Evolutionary conservation across 2,113 vertebrate species (phyloP).

Genomic region (Carassius gibelio): DNA sequence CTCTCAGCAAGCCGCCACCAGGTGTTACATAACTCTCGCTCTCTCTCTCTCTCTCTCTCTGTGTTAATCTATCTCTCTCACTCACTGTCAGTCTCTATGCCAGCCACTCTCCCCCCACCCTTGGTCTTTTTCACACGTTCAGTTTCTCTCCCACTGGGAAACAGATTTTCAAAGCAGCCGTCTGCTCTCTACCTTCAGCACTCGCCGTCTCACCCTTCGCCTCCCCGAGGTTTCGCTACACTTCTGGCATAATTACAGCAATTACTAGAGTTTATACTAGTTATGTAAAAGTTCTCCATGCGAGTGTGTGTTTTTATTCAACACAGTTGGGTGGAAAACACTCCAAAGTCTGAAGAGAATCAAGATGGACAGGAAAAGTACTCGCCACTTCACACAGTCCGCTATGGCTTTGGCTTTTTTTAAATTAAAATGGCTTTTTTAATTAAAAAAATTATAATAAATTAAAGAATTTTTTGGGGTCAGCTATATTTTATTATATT

Average conservation of each 20-base stretch:
- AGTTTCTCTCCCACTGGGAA: conserved; percentile 46
- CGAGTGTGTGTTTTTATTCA: conserved; percentile 21
- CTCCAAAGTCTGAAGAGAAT: neutral
- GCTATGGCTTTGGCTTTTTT: neutral
- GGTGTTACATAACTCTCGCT: conserved; percentile 54
- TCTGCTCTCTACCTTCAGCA: conserved; percentile 27
- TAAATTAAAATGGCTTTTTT: neutral
- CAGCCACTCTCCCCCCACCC: conserved; percentile 1
- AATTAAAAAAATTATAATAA: neutral
- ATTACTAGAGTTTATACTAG: conserved; percentile 40
- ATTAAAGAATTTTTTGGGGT: neutral
- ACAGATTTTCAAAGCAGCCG: conserved; percentile 40
- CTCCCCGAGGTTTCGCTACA: conserved; percentile 44
- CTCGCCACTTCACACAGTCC: neutral
- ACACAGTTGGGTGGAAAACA: neutral
- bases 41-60: neutral
- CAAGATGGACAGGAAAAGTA: neutral
- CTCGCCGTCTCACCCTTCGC: conserved; percentile 30
- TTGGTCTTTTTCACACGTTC: conserved; percentile 41
- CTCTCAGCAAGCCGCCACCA: conserved; percentile 49
- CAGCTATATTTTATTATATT: neutral
- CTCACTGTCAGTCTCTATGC: conserved; percentile 16
- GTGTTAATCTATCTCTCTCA: conserved; percentile 27
- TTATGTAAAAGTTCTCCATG: conserved; percentile 48
- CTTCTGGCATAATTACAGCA: conserved; percentile 46